Conservation (phyloP, 2,888 invertebrate genomes). For the Hirudinaria manillensis region DNA sequence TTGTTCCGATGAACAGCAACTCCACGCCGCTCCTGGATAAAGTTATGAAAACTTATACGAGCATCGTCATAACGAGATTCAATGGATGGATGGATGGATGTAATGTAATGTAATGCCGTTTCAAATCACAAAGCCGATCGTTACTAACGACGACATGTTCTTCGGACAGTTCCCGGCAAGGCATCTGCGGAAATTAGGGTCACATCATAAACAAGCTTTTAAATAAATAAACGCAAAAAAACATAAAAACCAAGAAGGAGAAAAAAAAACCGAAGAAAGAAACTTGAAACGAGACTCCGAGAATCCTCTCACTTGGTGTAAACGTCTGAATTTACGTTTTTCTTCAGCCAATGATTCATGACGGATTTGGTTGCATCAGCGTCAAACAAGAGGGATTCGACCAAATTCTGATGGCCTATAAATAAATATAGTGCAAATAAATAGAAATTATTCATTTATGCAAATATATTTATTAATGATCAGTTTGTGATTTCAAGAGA, state of each 20-base stretch:
- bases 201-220: background rate
- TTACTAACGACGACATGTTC: background rate
- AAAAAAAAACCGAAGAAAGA: no score
- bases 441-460: background rate
- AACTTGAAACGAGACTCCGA: no score
- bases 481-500: background rate
- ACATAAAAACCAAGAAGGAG: background rate
- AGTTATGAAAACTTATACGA: background rate
- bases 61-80: background rate
- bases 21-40: constrained; percentile 45
- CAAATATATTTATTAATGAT: background rate
- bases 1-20: constrained; percentile 48
- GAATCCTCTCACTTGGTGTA: no score
- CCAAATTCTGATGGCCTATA: constrained; percentile 44
- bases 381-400: constrained; percentile 49
- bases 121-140: background rate
- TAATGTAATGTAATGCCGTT: background rate
- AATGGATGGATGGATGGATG: background rate
- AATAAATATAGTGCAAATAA: background rate
- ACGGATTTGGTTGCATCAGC: constrained; percentile 47
- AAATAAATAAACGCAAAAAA: background rate
- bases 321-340: background rate
- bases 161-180: constrained; percentile 7
- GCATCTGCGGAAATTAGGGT: background rate
- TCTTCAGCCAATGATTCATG: background rate